Percentiles rank a stretch among this genome's conserved stretches.
These are phyloP conservation scores for Brachyrhaphis roseni DNA, from an alignment of 2,797 vertebrate genomes.

Conservation along the genomic window DNA sequence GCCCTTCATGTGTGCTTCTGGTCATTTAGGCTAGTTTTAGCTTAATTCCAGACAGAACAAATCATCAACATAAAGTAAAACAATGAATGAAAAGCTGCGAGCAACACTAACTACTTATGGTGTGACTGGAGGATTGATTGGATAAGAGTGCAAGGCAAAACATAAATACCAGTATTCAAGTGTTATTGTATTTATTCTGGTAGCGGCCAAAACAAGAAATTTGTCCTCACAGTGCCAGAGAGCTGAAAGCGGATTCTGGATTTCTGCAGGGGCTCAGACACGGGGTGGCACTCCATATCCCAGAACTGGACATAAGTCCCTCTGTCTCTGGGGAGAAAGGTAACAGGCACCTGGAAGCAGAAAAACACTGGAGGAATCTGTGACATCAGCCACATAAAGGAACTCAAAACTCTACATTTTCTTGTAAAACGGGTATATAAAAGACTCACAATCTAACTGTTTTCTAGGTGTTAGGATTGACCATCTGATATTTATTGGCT, in stretches of 20 bases:
- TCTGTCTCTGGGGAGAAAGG: slow-evolving; percentile 89
- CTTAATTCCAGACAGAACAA: neutral
- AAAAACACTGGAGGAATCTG: neutral
- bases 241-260: slow-evolving; percentile 89
- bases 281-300: slow-evolving; percentile 91
- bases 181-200: neutral
- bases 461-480: neutral
- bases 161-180: neutral
- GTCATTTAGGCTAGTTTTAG: neutral
- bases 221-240: slow-evolving; percentile 86
- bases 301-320: slow-evolving; percentile 96
- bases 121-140: neutral
- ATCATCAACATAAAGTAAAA: neutral
- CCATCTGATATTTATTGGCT: neutral
- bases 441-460: neutral
- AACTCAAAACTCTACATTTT: neutral
- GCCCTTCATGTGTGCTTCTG: neutral
- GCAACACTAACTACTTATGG: neutral
- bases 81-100: neutral
- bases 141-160: neutral
- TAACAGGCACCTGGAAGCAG: slow-evolving; percentile 82
- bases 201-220: neutral
- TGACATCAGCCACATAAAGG: neutral
- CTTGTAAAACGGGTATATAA: neutral
- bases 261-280: slow-evolving; percentile 86